Percentiles rank a stretch among this genome's conserved stretches.
These are phyloP conservation scores for Drosophila pseudoobscura DNA, from an alignment of 1,140 invertebrate genomes.

Conservation along the genomic window DNA sequence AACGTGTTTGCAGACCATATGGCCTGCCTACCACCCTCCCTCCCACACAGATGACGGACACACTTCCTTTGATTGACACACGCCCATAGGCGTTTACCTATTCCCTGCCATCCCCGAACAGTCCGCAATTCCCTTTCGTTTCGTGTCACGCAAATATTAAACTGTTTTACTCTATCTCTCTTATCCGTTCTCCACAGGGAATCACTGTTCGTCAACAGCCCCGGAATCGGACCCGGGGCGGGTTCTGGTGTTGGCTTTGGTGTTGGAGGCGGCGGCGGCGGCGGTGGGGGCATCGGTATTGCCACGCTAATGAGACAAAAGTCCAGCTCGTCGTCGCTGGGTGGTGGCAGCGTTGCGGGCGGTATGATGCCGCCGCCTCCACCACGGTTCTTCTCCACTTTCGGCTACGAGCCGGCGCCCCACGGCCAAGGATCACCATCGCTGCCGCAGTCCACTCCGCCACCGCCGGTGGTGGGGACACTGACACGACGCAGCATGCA, in stretches of 20 bases:
- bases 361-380: conserved; percentile 58
- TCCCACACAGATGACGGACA: background rate
- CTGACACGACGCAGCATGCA: conserved; percentile 69
- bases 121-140: conserved; percentile 1
- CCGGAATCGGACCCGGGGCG: conserved; percentile 33
- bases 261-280: conserved; percentile 4
- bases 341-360: conserved; percentile 33
- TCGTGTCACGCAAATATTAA: conserved; percentile 65
- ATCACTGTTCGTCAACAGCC: conserved; percentile 80
- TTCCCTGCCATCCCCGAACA: background rate
- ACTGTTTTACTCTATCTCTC: conserved; percentile 31
- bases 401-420: conserved; percentile 73
- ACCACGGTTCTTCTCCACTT: conserved; percentile 78
- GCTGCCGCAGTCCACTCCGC: conserved; percentile 42
- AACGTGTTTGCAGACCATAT: conserved; percentile 6
- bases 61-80: conserved; percentile 20
- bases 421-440: conserved; percentile 20
- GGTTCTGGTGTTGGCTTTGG: conserved; percentile 11
- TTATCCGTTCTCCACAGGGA: conserved; percentile 53
- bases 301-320: conserved; percentile 76
- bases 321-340: conserved; percentile 69
- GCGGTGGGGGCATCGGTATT: conserved; percentile 38
- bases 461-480: conserved; percentile 53
- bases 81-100: background rate
- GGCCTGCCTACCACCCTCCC: too few species aligned